Evolutionary conservation across 2,888 invertebrate species (phyloP), one percentile per base, ranked within the genome.

Genomic region (Cynaeus angustus): DNA sequence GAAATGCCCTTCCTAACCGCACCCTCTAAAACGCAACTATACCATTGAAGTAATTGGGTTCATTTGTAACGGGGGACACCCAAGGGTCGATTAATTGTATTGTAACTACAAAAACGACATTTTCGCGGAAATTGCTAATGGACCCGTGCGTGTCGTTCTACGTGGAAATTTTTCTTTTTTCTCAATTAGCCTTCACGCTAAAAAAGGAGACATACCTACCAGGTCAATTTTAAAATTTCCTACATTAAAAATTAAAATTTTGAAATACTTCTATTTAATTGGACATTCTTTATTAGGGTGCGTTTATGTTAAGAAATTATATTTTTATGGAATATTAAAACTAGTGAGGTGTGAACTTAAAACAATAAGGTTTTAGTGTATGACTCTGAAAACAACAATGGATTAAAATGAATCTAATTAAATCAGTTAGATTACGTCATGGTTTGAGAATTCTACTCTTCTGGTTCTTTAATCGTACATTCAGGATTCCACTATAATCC

Each of bases 81-180:
- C 37, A 48, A 37, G 59, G 59, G 48, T 61, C 48, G 33, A 46
- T 59, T 59, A 59, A 59, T 46, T 45, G 46, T 10, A 13, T 7
- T 48, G 48, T 48, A 21, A 37, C 13, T 50, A 21, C 16, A 38
- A 58, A 58, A 59, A 8, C 7, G 46, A 61, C 38, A 21, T 50
- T 61, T 61, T 61, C 61, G 37, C 33, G 61, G 61, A 61, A 61
- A 61, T 13, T 10, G 38, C 48, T 61, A 61, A 61, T 61, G 61
- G 59, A 61, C 46, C 46, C 6, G 30, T 52, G 30, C 33, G 33
- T 33, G 33, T 33, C 2, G 9, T 9, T 9, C 7, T 33, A 33
- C 6, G 6, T 33, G 2, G 33, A 33, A 21, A 21, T 21, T 21
- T 1, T 4, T 3, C 21, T 21, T 21, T 3, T 21, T 21, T 21